Conservation (phyloP, 2,113 vertebrate genomes). For the Nothocercus nigrocapillus region DNA sequence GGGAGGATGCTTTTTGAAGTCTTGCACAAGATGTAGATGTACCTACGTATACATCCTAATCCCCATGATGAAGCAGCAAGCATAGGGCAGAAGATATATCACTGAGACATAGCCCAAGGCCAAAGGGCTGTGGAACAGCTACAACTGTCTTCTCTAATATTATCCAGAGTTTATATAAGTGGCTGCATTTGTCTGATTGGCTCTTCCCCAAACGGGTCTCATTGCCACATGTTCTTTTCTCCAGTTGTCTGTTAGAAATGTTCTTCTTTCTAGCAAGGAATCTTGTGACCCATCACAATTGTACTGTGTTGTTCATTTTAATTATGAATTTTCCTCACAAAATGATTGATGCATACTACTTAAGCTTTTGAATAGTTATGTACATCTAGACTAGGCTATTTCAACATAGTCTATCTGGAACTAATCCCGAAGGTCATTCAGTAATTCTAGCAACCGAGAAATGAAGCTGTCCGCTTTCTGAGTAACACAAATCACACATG, state of each 20-base stretch:
- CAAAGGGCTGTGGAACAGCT: background rate
- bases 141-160: background rate
- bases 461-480: background rate
- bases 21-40: background rate
- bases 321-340: background rate
- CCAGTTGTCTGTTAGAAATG: background rate
- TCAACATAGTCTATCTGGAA: background rate
- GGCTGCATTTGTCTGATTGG: background rate
- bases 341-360: background rate
- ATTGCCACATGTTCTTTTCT: background rate
- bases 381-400: background rate
- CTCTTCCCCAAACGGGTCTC: background rate
- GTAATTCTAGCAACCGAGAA: background rate
- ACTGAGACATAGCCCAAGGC: background rate
- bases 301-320: background rate
- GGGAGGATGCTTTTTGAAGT: background rate
- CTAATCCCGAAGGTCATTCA: background rate
- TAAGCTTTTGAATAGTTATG: background rate
- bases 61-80: background rate
- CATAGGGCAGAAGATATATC: background rate
- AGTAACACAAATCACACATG: background rate
- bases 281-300: background rate
- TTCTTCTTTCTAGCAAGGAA: background rate
- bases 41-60: background rate
- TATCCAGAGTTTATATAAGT: background rate